phyloP scores from a whole-genome alignment of 2,888 invertebrate species.

The Dasypogon diadema region DNA sequence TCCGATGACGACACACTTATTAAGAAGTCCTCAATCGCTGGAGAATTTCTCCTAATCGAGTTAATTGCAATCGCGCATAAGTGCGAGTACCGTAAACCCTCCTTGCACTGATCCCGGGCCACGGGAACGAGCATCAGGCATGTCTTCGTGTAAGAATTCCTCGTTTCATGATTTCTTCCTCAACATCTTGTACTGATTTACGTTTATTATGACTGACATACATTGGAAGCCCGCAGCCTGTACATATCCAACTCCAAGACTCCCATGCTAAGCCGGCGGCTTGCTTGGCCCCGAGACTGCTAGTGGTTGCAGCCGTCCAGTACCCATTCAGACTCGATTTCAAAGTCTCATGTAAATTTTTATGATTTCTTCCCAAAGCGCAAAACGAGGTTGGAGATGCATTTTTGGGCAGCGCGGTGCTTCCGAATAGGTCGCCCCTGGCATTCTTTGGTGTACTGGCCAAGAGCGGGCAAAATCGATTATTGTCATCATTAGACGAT shows the following conservation, averaged over 20 bases:
- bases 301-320: not conserved
- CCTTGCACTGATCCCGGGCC: not conserved
- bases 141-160: constrained; percentile 42
- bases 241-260: not conserved
- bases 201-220: constrained; percentile 52
- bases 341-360: constrained; percentile 4
- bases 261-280: not conserved
- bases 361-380: constrained; percentile 1
- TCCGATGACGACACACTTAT: constrained; percentile 27
- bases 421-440: not conserved
- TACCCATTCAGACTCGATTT: not conserved
- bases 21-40: constrained; percentile 35
- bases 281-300: not conserved
- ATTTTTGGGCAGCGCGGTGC: constrained; percentile 5
- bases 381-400: not conserved
- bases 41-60: constrained; percentile 30
- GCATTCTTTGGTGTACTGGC: not conserved
- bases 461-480: constrained; percentile 1
- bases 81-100: constrained; percentile 21
- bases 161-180: constrained; percentile 24
- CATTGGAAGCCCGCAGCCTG: constrained; percentile 4
- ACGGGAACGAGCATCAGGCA: constrained; percentile 7
- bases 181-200: constrained; percentile 48
- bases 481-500: constrained; percentile 3
- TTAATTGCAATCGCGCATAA: constrained; percentile 35